A percentile compares a stretch with the other conserved stretches of the same genome.
Evolutionary conservation across 2,113 vertebrate genomes (phyloP).

Genomic region (Osmerus mordax): DNA sequence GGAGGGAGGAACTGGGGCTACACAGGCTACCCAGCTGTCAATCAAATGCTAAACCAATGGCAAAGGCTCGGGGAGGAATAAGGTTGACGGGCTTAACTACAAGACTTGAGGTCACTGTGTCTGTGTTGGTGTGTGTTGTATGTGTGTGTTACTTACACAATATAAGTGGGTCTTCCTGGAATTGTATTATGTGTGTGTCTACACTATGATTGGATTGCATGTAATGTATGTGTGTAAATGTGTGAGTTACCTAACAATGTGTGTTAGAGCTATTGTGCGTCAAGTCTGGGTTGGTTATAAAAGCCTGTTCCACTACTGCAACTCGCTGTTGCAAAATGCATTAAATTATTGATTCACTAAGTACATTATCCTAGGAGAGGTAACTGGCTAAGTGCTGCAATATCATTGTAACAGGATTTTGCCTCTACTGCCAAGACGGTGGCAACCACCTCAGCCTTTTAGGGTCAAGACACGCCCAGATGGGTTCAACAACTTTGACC

Average conservation of each 20-base stretch:
- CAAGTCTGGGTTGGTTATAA: constrained; percentile 16
- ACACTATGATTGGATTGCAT: not conserved
- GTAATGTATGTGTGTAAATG: not conserved
- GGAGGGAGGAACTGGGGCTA: constrained; percentile 52
- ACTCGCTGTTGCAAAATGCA: constrained; percentile 28
- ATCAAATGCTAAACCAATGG: constrained; percentile 33
- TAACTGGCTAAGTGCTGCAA: constrained; percentile 38
- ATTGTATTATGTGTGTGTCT: constrained; percentile 1
- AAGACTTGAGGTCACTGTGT: constrained; percentile 19
- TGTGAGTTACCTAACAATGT: constrained; percentile 8
- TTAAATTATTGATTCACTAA: constrained; percentile 57
- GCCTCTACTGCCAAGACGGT: constrained; percentile 8
- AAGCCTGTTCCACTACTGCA: constrained; percentile 21
- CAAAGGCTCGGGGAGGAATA: constrained; percentile 16
- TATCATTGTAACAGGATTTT: constrained; percentile 17
- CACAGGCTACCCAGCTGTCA: constrained; percentile 38
- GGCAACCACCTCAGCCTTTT: constrained; percentile 7
- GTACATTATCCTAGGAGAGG: constrained; percentile 40
- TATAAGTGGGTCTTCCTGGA: not conserved
- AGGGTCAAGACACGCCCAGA: constrained; percentile 2
- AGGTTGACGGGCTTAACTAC: constrained; percentile 25
- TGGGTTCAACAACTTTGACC: constrained; percentile 17
- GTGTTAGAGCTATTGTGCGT: not conserved
- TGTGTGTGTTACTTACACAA: not conserved
- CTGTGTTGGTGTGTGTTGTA: constrained; percentile 3